phyloP scores from a whole-genome alignment of 2,797 vertebrate species.

The Peromyscus attwateri region DNA sequence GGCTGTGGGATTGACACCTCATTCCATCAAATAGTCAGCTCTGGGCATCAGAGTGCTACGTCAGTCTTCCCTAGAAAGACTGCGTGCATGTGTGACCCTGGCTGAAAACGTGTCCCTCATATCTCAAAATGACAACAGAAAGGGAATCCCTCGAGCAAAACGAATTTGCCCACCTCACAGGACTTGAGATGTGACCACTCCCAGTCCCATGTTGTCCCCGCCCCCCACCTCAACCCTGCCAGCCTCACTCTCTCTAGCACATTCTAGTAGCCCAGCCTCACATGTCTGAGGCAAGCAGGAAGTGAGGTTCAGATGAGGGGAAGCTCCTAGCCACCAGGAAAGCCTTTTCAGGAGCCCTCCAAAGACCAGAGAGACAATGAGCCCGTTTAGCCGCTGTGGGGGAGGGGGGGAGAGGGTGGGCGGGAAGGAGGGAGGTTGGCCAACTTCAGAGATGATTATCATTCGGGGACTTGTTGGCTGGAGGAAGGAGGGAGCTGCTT shows the following conservation, averaged over 20 bases:
- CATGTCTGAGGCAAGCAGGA: slow-evolving; percentile 8
- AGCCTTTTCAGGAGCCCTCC: not conserved
- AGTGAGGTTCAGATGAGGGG: not conserved
- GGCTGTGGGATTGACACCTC: too few relatives aligned
- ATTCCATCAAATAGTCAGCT: not conserved
- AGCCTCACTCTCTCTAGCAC: not conserved
- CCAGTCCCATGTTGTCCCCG: not conserved
- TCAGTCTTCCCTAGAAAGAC: not conserved
- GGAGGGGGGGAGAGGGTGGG: not conserved
- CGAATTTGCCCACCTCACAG: not conserved
- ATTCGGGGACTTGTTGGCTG: slow-evolving; percentile 11
- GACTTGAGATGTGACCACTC: not conserved
- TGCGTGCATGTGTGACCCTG: not conserved
- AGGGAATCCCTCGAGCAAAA: not conserved
- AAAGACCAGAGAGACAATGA: slow-evolving; percentile 37
- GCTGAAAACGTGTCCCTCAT: not conserved
- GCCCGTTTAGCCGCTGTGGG: slow-evolving; percentile 1
- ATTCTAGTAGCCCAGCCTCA: not conserved
- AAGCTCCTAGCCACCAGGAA: not conserved
- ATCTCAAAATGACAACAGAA: not conserved
- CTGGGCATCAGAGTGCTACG: not conserved
- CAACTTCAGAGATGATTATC: slow-evolving; percentile 47
- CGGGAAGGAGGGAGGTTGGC: not conserved
- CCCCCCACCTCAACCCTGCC: not conserved
- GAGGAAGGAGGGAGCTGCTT: slow-evolving; percentile 57